Base-by-base conservation (phyloP, 2,797 vertebrate genomes). In the Numenius phaeopus region DNA sequence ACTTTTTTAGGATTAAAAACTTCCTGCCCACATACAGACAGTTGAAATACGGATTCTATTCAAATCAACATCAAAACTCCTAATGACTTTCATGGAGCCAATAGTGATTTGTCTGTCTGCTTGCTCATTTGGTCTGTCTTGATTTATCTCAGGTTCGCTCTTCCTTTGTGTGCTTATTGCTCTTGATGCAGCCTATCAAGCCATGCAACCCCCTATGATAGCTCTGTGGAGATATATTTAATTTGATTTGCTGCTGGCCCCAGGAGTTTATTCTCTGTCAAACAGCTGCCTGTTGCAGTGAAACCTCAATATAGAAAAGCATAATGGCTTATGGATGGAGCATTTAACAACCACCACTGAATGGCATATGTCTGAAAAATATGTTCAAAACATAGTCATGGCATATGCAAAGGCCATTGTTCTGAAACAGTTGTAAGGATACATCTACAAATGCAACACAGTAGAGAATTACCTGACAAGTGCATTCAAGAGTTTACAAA, bases 181-280 rank as follows among this genome's bases (percentile, higher is more conserved):
- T 95, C 84, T 46, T 88, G 83, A 79, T 94, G 94, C 79, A 95
- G 89, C 94, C 94, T 61, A 94, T 91, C 94, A 94, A 92, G 82
- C 82, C 94, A 66, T 39, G 90, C 89, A 92, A 57, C 72, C 92
- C 86, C 50, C 90, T 21, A 9, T 88, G 92, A 94, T 96, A 75
- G 94, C 93, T 97, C 96, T 72, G 82, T 90, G 65, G 96, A 96
- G 96, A 96, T 94, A 83, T 91, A 94, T 97, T 96, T 96, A 96
- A 96, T 97, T 96, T 97, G 96, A 96, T 97, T 97, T 96, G 92
- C 94, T 95, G 95, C 94, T 86, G 69, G 94, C 92, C 95, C 90
- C 90, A 59, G 90, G 95, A 96, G 89, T 94, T 95, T 95, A 89
- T 95, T 96, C 75, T 72, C 90, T 96, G 94, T 95, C 96, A 97